Conservation (phyloP, 1,140 invertebrate species). For the Colletes gigas region DNA sequence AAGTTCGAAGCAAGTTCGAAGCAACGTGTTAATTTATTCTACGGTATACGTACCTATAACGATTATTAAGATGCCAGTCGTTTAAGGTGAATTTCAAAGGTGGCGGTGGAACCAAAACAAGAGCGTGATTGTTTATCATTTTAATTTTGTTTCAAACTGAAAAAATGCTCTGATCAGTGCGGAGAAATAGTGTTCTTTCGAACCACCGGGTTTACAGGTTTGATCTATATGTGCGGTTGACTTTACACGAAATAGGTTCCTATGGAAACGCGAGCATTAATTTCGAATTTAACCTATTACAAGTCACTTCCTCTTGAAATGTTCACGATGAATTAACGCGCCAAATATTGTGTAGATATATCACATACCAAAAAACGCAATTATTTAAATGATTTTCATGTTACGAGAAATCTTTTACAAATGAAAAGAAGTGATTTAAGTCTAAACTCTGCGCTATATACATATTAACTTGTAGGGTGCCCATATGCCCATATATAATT, state of each 20-base stretch:
- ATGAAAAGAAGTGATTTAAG: not conserved
- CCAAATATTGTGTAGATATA: not conserved
- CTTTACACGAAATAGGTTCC: not conserved
- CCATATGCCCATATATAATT: no score
- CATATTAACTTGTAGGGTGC: no score
- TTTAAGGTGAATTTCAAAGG: slow-evolving; percentile 84
- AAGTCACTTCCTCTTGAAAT: not conserved
- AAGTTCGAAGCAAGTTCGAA: no score
- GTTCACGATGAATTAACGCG: not conserved
- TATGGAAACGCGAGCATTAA: slow-evolving; percentile 23
- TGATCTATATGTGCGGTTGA: slow-evolving; percentile 37
- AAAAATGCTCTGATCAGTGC: not conserved
- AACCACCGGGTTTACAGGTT: slow-evolving; percentile 16
- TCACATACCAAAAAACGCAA: not conserved
- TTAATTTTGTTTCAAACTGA: not conserved
- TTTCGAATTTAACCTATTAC: slow-evolving; percentile 8
- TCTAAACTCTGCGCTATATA: not conserved
- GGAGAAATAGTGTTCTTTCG: not conserved
- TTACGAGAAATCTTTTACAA: not conserved
- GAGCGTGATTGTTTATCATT: slow-evolving; percentile 20
- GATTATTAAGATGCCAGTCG: slow-evolving; percentile 88
- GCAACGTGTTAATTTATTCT: not conserved
- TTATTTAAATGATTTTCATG: not conserved
- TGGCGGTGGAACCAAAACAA: slow-evolving; percentile 79
- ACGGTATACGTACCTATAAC: slow-evolving; percentile 64